These are phyloP conservation scores for Seriola quinqueradiata DNA, from an alignment of 2,113 vertebrate genomes.

Conservation along the genomic window DNA sequence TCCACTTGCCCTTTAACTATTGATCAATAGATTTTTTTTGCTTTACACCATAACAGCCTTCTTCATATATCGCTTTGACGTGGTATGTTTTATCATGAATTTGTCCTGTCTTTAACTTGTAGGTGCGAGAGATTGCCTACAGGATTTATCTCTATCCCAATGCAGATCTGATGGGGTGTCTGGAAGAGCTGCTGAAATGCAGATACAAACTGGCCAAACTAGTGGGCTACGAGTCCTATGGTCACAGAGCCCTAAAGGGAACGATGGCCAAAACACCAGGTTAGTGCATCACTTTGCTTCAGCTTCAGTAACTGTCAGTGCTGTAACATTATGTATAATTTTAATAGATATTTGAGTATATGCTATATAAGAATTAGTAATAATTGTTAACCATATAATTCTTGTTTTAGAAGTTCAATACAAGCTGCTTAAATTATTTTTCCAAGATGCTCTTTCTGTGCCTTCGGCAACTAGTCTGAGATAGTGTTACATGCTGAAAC, in stretches of 20 bases:
- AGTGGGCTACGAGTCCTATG: conserved; percentile 93
- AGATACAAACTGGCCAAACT: conserved; percentile 91
- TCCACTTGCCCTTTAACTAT: background rate
- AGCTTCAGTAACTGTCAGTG: background rate
- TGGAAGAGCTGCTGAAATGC: conserved; percentile 91
- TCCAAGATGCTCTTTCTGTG: background rate
- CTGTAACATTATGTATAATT: background rate
- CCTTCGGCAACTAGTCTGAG: background rate
- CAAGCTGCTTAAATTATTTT: background rate
- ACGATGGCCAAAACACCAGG: conserved; percentile 96
- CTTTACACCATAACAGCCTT: background rate
- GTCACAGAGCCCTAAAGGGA: conserved; percentile 94
- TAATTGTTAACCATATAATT: background rate
- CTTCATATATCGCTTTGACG: background rate
- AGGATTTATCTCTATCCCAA: conserved; percentile 95
- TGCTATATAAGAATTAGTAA: background rate
- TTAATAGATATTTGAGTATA: background rate
- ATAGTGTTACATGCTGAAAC: background rate
- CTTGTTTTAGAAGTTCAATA: background rate
- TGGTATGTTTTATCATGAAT: background rate
- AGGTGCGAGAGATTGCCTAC: conserved; percentile 97
- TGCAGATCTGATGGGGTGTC: conserved; percentile 83
- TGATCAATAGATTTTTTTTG: background rate
- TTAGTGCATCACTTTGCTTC: conserved; percentile 57
- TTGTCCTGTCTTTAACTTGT: conserved; percentile 12